phyloP scores from a whole-genome alignment of 1,140 invertebrate species.

The Apolygus lucorum region DNA sequence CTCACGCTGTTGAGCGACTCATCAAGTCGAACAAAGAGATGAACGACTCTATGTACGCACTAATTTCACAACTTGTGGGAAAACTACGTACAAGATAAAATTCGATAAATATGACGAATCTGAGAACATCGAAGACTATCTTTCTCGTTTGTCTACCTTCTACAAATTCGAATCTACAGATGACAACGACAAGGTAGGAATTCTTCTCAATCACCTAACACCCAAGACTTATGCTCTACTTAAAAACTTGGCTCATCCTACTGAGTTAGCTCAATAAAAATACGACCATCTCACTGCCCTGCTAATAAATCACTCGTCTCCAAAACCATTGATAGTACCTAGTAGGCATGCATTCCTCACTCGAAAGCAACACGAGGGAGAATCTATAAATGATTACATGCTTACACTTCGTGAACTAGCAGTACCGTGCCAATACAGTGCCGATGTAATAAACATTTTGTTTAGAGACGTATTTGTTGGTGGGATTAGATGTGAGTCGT shows the following conservation, averaged over 20 bases:
- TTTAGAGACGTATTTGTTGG: conserved; percentile 9
- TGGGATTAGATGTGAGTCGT: background rate
- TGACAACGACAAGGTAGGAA: too few relatives aligned
- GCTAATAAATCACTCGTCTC: background rate
- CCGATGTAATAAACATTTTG: background rate
- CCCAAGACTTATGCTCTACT: conserved; percentile 12
- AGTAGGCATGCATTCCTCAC: background rate
- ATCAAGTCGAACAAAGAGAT: too few relatives aligned
- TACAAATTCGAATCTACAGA: too few relatives aligned
- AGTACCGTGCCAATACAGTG: background rate
- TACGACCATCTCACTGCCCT: background rate
- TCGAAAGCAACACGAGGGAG: background rate
- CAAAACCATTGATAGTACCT: background rate
- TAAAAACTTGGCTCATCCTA: conserved; percentile 6
- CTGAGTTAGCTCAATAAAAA: background rate
- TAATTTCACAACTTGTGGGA: too few relatives aligned
- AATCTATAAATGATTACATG: background rate
- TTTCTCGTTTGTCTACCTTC: too few relatives aligned
- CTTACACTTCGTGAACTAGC: background rate
- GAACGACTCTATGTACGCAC: too few relatives aligned
- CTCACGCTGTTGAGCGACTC: too few relatives aligned
- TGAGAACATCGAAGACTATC: too few relatives aligned
- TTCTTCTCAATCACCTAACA: too few relatives aligned
- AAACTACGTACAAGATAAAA: too few relatives aligned
- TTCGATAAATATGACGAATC: too few relatives aligned